phyloP scores from a whole-genome alignment of 2,888 invertebrate species.

The Junonia oenone region DNA sequence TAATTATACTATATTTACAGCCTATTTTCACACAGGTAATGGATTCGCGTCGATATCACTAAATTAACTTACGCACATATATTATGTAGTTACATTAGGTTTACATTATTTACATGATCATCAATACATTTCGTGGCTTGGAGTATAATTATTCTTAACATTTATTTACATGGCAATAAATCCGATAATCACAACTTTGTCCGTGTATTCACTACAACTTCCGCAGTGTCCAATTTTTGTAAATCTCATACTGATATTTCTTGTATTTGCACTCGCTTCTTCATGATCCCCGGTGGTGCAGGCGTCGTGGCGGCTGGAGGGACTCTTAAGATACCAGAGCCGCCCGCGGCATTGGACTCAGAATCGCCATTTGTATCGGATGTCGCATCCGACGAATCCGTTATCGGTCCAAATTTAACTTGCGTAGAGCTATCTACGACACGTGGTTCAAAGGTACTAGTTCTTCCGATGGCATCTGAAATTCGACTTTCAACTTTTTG shows the following conservation, averaged over 20 bases:
- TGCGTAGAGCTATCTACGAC: slow-evolving; percentile 74
- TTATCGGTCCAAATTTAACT: slow-evolving; percentile 67
- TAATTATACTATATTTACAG: slow-evolving; percentile 40
- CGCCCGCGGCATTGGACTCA: slow-evolving; percentile 62
- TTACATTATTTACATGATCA: slow-evolving; percentile 37
- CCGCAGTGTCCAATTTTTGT: slow-evolving; percentile 51
- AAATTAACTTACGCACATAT: slow-evolving; percentile 23
- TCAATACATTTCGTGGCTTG: slow-evolving; percentile 30
- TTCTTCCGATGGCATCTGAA: slow-evolving; percentile 59
- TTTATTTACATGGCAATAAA: slow-evolving; percentile 29
- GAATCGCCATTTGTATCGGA: slow-evolving; percentile 64
- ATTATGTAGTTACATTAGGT: slow-evolving; percentile 16
- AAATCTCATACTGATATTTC: slow-evolving; percentile 92
- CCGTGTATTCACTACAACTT: slow-evolving; percentile 67
- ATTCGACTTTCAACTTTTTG: slow-evolving; percentile 64
- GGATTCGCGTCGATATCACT: slow-evolving; percentile 9
- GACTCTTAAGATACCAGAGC: slow-evolving; percentile 70
- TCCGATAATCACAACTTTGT: slow-evolving; percentile 63
- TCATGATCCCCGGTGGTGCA: slow-evolving; percentile 87
- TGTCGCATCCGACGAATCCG: slow-evolving; percentile 62
- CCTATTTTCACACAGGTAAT: slow-evolving; percentile 36
- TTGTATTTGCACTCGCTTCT: slow-evolving; percentile 94
- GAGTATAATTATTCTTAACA: slow-evolving; percentile 7
- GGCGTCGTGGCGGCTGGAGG: slow-evolving; percentile 69
- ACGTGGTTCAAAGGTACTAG: slow-evolving; percentile 72